These are phyloP conservation scores for Parnassius apollo DNA, from an alignment of 2,888 invertebrate genomes.

Conservation along the genomic window DNA sequence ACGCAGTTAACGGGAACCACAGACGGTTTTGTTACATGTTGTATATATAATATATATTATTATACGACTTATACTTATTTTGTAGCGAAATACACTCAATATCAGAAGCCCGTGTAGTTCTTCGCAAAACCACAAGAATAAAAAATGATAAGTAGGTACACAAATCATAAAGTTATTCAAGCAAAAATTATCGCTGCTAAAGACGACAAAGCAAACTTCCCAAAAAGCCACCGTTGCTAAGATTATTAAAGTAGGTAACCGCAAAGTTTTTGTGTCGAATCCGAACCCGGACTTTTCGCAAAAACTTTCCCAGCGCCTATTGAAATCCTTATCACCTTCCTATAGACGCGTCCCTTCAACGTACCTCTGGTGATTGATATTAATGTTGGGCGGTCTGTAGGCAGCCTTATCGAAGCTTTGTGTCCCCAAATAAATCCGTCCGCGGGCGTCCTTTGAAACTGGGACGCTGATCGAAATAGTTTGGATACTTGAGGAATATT, in stretches of 20 bases:
- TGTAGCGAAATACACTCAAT: no score
- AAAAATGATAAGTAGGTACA: background rate
- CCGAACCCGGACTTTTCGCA: constrained; percentile 37
- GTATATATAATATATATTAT: no score
- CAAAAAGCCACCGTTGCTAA: constrained; percentile 11
- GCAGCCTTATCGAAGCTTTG: constrained; percentile 61
- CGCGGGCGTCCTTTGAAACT: constrained; percentile 44
- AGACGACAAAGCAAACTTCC: constrained; percentile 8
- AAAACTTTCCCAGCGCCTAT: constrained; percentile 50
- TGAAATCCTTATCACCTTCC: constrained; percentile 59
- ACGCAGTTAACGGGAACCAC: no score
- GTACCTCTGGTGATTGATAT: constrained; percentile 66
- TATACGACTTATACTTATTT: no score
- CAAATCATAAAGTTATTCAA: constrained; percentile 3
- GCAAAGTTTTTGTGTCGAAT: constrained; percentile 30
- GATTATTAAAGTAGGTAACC: constrained; percentile 21
- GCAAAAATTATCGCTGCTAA: constrained; percentile 18
- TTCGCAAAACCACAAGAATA: no score
- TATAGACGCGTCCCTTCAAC: constrained; percentile 45
- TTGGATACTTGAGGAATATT: constrained; percentile 23
- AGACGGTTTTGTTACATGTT: no score
- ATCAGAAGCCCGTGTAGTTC: no score
- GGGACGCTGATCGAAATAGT: constrained; percentile 42
- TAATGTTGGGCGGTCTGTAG: constrained; percentile 54
- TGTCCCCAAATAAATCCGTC: constrained; percentile 49